These are phyloP conservation scores for Pissodes strobi DNA, from an alignment of 1,140 invertebrate species.

Conservation along the genomic window DNA sequence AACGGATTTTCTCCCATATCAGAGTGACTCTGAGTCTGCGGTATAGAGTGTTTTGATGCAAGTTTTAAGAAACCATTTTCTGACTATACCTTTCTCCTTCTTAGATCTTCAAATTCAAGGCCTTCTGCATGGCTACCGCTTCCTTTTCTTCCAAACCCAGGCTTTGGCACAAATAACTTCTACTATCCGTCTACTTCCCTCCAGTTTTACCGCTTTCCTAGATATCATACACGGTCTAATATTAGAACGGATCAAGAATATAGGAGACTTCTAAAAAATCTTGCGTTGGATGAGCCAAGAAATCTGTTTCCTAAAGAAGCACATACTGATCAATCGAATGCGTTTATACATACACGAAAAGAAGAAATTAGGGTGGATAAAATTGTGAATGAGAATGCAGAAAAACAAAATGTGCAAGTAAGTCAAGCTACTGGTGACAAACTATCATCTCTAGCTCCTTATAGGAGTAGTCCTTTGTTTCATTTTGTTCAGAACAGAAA, in stretches of 20 bases:
- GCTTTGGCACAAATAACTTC: not conserved
- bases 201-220: constrained; percentile 20
- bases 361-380: constrained; percentile 7
- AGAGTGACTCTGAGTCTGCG: too few relatives aligned
- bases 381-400: not conserved
- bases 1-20: too few relatives aligned
- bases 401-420: constrained; percentile 5
- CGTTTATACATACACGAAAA: not conserved
- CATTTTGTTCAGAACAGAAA: constrained; percentile 46
- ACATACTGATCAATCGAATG: constrained; percentile 2
- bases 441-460: constrained; percentile 39
- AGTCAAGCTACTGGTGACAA: constrained; percentile 5
- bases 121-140: constrained; percentile 19
- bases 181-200: not conserved
- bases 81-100: constrained; percentile 10
- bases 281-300: not conserved
- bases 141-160: constrained; percentile 5
- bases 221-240: not conserved
- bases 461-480: constrained; percentile 44
- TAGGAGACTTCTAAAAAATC: not conserved
- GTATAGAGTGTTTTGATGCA: too few relatives aligned
- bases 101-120: constrained; percentile 11
- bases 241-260: constrained; percentile 11
- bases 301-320: not conserved
- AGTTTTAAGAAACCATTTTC: too few relatives aligned